Conservation (phyloP, 2,797 vertebrate species). For the Hydrolagus colliei region DNA sequence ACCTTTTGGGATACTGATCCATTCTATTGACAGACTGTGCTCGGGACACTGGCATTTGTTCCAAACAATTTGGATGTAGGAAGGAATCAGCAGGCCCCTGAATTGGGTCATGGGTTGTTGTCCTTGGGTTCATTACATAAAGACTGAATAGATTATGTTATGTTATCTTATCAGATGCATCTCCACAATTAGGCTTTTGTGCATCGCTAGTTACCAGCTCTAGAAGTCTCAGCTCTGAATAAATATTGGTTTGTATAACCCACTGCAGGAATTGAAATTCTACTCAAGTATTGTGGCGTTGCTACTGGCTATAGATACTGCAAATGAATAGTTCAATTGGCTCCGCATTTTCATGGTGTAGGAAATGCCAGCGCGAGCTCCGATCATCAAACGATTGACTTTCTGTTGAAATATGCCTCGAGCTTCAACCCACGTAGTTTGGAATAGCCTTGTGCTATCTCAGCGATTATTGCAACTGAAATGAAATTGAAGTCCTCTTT, state of each 20-base stretch:
- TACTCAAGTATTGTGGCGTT: no score
- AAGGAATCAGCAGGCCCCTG: background rate
- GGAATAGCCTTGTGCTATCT: background rate
- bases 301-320: no score
- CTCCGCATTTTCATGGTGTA: background rate
- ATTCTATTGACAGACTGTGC: no score
- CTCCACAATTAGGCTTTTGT: background rate
- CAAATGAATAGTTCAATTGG: background rate
- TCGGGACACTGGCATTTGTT: no score
- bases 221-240: background rate
- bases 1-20: no score
- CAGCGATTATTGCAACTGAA: background rate
- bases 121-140: background rate
- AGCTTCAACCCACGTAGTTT: background rate
- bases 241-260: background rate
- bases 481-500: background rate
- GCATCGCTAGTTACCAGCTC: background rate
- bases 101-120: background rate
- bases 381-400: background rate
- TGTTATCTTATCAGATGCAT: background rate
- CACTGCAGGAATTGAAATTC: background rate
- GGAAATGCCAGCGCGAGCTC: background rate
- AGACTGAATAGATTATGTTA: background rate
- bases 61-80: no score
- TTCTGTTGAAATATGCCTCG: background rate